Conservation (phyloP, 2,113 vertebrate species). For the Pterophyllum scalare region DNA sequence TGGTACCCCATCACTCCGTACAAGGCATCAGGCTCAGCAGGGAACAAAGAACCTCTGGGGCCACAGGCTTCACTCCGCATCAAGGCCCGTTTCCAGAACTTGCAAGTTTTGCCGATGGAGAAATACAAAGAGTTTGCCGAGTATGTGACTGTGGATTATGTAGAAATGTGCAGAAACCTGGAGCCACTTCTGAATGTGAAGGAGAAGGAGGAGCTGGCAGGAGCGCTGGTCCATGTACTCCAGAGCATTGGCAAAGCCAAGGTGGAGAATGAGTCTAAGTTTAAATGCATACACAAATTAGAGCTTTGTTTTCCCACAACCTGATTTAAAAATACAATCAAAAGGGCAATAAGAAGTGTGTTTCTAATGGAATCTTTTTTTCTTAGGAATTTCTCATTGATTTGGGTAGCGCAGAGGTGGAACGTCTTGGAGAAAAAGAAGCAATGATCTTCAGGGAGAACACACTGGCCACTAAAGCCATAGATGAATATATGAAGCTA, state of each 20-base stretch:
- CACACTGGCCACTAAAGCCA: conserved; percentile 94
- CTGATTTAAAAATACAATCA: background rate
- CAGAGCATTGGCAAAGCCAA: conserved; percentile 93
- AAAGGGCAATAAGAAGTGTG: background rate
- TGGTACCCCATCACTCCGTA: conserved; percentile 84
- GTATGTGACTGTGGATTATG: conserved; percentile 89
- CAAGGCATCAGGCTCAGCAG: conserved; percentile 66
- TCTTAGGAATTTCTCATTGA: conserved; percentile 89
- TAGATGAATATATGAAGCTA: conserved; percentile 98
- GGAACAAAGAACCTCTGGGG: conserved; percentile 74
- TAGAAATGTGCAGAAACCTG: conserved; percentile 84
- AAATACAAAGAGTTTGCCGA: conserved; percentile 96
- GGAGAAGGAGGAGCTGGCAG: conserved; percentile 92
- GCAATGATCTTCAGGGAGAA: conserved; percentile 95
- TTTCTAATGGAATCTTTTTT: background rate
- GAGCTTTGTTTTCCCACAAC: fast-evolving
- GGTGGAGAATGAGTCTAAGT: conserved; percentile 69
- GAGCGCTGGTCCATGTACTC: conserved; percentile 89
- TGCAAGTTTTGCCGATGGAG: conserved; percentile 89
- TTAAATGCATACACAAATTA: background rate
- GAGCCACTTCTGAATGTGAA: conserved; percentile 87
- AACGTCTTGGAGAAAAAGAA: conserved; percentile 89
- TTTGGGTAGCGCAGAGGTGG: conserved; percentile 87
- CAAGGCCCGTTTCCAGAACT: conserved; percentile 86
- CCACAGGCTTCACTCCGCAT: conserved; percentile 82